These are phyloP conservation scores for Campylomormyrus tamandua DNA, from an alignment of 2,113 vertebrate genomes.

Conservation along the genomic window DNA sequence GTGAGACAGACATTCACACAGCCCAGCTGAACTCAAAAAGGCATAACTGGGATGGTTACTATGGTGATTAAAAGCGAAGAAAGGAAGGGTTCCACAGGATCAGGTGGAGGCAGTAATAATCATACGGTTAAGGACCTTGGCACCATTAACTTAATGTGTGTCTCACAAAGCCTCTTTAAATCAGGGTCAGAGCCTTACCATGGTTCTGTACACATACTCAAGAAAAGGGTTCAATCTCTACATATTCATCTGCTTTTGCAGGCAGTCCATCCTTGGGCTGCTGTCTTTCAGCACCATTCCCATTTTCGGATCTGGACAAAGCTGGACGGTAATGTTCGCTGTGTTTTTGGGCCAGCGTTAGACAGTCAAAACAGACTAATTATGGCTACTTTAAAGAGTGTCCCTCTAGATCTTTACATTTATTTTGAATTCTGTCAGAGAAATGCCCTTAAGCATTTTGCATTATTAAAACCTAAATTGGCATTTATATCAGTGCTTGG, in stretches of 20 bases:
- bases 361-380: not conserved
- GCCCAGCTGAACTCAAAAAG: constrained; percentile 38
- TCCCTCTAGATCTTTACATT: not conserved
- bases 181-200: not conserved
- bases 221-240: not conserved
- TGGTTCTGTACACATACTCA: not conserved
- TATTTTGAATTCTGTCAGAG: not conserved
- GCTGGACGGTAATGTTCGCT: not conserved
- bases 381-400: not conserved
- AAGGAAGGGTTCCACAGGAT: constrained; percentile 27
- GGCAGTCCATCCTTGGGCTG: not conserved
- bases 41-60: constrained; percentile 36
- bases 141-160: not conserved
- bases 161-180: not conserved
- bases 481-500: not conserved
- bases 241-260: not conserved
- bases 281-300: not conserved
- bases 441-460: not conserved
- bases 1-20: not conserved
- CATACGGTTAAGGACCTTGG: not conserved
- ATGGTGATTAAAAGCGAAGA: constrained; percentile 47
- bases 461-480: not conserved
- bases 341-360: not conserved
- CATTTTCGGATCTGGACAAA: not conserved
- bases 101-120: not conserved